Conservation (phyloP, 2,113 vertebrate species). For the Saccopteryx leptura region DNA sequence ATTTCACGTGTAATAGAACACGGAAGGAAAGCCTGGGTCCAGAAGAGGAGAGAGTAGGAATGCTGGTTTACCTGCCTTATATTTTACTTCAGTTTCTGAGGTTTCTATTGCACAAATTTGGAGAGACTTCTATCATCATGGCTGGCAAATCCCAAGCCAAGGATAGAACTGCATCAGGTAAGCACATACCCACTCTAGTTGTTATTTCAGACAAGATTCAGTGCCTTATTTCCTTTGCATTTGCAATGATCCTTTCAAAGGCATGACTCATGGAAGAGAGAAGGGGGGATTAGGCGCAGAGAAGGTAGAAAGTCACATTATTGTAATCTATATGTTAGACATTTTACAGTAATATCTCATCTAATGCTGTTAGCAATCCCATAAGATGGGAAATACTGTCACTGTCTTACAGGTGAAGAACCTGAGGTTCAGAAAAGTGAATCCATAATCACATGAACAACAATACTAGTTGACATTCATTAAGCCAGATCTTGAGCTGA, state of each 20-base stretch:
- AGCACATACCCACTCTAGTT: background rate
- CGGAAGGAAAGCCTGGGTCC: background rate
- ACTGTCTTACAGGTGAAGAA: background rate
- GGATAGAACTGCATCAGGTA: background rate
- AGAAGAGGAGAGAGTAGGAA: background rate
- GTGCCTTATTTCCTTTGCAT: background rate
- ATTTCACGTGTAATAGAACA: background rate
- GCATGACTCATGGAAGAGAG: background rate
- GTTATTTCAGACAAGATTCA: background rate
- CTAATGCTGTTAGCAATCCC: background rate
- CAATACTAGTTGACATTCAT: background rate
- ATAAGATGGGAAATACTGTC: background rate
- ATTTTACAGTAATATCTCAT: background rate
- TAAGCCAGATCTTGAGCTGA: background rate
- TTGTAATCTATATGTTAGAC: background rate
- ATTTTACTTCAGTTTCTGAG: background rate
- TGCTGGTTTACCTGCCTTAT: background rate
- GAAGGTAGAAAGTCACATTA: background rate
- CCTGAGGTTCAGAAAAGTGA: background rate
- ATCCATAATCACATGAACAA: background rate
- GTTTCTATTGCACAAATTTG: background rate
- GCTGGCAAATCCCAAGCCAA: background rate
- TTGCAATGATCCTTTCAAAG: background rate
- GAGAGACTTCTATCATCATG: background rate
- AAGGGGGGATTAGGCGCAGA: background rate